These are phyloP conservation scores for Melanotaenia parkinsoni DNA, from an alignment of 2,797 vertebrate species.

Conservation along the genomic window DNA sequence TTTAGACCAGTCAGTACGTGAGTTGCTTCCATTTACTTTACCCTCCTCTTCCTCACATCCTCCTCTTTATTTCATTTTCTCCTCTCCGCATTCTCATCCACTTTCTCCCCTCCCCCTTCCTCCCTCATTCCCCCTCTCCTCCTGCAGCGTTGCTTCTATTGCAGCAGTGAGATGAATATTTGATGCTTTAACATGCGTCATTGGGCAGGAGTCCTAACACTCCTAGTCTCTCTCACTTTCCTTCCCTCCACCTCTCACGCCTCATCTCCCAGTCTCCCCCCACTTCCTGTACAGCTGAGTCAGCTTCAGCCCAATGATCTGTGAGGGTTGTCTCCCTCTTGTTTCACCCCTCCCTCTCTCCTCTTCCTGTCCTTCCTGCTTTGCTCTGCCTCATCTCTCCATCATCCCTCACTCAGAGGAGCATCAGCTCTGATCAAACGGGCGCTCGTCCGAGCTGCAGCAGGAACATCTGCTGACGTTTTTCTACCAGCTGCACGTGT, in stretches of 20 bases:
- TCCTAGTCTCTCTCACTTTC: slow-evolving; percentile 8
- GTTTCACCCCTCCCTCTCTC: not conserved
- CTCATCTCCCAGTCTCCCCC: not conserved
- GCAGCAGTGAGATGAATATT: slow-evolving; percentile 75
- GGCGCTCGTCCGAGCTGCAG: slow-evolving; percentile 1
- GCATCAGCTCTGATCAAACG: slow-evolving; percentile 23
- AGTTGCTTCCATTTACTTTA: slow-evolving; percentile 28
- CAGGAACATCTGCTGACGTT: not conserved
- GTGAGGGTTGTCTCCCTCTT: slow-evolving; percentile 7
- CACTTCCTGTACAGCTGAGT: slow-evolving; percentile 31
- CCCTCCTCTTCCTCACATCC: not conserved
- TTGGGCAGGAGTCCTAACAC: slow-evolving; percentile 44
- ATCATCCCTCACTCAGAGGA: slow-evolving; percentile 1
- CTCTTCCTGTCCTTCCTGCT: slow-evolving; percentile 7
- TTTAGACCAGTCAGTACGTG: slow-evolving; percentile 46
- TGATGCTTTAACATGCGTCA: slow-evolving; percentile 70
- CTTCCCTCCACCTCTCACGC: not conserved
- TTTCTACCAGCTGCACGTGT: not conserved
- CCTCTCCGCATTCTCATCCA: not conserved
- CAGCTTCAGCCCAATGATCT: slow-evolving; percentile 39
- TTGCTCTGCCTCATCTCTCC: slow-evolving; percentile 9
- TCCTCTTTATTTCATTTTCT: not conserved
- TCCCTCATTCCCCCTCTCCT: not conserved
- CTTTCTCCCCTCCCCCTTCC: not conserved
- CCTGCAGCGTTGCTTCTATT: slow-evolving; percentile 44